A percentile compares a stretch with the other conserved stretches of the same genome.
Evolutionary conservation across 2,113 vertebrate genomes (phyloP).

Genomic region (Plecturocebus donacophilus): DNA sequence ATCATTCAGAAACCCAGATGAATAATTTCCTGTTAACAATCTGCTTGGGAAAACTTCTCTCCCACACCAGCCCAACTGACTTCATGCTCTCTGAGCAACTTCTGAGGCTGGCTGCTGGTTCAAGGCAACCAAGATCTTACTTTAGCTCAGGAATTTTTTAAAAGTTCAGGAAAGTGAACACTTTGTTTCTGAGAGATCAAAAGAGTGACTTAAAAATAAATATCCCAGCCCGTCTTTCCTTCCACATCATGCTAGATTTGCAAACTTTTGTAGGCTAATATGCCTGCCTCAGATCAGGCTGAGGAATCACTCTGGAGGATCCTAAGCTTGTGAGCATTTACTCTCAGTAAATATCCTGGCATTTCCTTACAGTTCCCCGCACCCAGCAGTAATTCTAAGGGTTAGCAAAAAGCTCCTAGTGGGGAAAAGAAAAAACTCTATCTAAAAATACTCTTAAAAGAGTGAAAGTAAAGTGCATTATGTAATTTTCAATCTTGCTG

Average conservation of each 20-base stretch:
- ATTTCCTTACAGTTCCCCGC: constrained; percentile 1
- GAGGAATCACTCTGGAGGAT: background rate
- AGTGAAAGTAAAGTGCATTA: background rate
- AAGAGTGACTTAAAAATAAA: constrained; percentile 41
- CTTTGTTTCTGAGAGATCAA: constrained; percentile 58
- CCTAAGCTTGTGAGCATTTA: background rate
- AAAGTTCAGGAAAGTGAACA: constrained; percentile 26
- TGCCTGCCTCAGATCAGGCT: background rate
- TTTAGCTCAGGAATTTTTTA: constrained; percentile 15
- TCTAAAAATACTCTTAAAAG: background rate
- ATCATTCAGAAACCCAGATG: constrained; percentile 52
- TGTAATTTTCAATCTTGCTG: background rate
- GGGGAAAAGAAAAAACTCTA: background rate
- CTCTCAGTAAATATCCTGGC: constrained; percentile 31
- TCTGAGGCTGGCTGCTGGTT: constrained; percentile 46
- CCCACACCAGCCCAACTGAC: background rate
- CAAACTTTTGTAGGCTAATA: constrained; percentile 3
- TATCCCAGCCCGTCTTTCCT: background rate
- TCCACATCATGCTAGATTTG: constrained; percentile 26
- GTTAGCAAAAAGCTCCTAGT: constrained; percentile 28
- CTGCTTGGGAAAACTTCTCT: constrained; percentile 68
- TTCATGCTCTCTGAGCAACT: constrained; percentile 32
- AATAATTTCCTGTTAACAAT: constrained; percentile 71
- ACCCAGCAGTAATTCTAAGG: background rate
- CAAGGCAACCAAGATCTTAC: background rate